Percentiles rank a stretch among this genome's conserved stretches.
These are phyloP conservation scores for Orthonychiurus folsomi DNA, from an alignment of 2,888 invertebrate species.

Conservation along the genomic window DNA sequence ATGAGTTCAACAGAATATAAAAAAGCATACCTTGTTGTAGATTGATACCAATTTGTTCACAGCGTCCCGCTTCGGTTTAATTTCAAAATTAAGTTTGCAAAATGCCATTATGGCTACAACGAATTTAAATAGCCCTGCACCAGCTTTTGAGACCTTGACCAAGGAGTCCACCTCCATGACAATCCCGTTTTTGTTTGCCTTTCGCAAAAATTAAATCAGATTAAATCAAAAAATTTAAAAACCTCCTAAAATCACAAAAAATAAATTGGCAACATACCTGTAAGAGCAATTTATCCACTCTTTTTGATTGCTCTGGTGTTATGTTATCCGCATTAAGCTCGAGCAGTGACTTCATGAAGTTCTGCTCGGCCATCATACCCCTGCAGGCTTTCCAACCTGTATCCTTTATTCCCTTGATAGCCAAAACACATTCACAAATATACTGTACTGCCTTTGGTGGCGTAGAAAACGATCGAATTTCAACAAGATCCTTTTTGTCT, in stretches of 20 bases:
- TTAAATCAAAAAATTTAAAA: neutral
- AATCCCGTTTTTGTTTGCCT: constrained; percentile 37
- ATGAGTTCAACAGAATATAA: too few species aligned
- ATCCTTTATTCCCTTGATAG: constrained; percentile 71
- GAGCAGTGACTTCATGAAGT: constrained; percentile 66
- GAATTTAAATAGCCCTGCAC: constrained; percentile 73
- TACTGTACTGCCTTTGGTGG: constrained; percentile 82
- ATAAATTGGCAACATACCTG: constrained; percentile 9
- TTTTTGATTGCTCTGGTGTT: constrained; percentile 41
- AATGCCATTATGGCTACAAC: constrained; percentile 81
- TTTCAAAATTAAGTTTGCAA: constrained; percentile 76
- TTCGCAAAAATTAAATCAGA: neutral
- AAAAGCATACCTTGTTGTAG: constrained; percentile 29
- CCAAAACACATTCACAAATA: constrained; percentile 81
- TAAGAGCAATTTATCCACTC: constrained; percentile 23
- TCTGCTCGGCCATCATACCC: constrained; percentile 84
- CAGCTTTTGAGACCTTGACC: constrained; percentile 73
- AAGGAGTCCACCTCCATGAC: constrained; percentile 60
- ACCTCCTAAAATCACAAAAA: neutral
- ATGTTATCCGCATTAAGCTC: constrained; percentile 65
- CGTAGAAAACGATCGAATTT: constrained; percentile 67
- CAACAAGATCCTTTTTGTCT: constrained; percentile 78
- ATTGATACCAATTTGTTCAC: constrained; percentile 65
- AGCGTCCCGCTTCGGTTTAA: constrained; percentile 56
- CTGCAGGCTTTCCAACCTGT: constrained; percentile 85